These are phyloP conservation scores for Lagodon rhomboides DNA, from an alignment of 2,797 vertebrate species.

Conservation along the genomic window DNA sequence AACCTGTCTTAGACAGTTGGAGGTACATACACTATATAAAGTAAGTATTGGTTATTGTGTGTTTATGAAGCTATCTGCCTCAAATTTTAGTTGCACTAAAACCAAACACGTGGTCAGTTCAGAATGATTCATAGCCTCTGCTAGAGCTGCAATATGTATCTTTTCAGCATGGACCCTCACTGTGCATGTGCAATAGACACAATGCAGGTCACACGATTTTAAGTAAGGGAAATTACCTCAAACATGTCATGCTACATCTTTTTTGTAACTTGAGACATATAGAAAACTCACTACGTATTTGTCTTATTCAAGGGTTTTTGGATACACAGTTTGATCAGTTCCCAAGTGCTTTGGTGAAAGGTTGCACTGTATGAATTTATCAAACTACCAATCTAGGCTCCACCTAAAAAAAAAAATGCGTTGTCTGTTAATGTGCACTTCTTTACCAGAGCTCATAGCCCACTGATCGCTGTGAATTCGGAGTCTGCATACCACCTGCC, in stretches of 20 bases:
- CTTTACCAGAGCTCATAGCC: background rate
- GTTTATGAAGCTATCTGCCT: background rate
- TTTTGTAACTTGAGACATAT: background rate
- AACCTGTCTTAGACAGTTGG: constrained; percentile 17
- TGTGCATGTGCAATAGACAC: too few relatives aligned
- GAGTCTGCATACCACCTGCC: background rate
- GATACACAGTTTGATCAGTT: background rate
- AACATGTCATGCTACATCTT: background rate
- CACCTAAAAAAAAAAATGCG: too few relatives aligned
- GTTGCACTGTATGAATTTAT: too few relatives aligned
- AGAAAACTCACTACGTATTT: background rate
- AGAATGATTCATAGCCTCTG: background rate
- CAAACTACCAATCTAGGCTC: too few relatives aligned
- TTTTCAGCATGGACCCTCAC: too few relatives aligned
- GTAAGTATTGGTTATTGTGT: background rate
- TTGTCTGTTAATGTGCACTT: background rate
- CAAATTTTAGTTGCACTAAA: background rate
- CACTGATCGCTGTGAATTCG: background rate
- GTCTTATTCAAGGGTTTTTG: background rate
- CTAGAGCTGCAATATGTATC: too few relatives aligned
- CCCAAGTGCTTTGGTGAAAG: too few relatives aligned
- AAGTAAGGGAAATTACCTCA: too few relatives aligned
- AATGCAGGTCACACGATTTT: too few relatives aligned
- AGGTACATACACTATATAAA: background rate
- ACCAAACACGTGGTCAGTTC: background rate